Evolutionary conservation across 2,797 vertebrate genomes (phyloP), one percentile per base, ranked within the genome.

Genomic region (Galagoides demidoff): DNA sequence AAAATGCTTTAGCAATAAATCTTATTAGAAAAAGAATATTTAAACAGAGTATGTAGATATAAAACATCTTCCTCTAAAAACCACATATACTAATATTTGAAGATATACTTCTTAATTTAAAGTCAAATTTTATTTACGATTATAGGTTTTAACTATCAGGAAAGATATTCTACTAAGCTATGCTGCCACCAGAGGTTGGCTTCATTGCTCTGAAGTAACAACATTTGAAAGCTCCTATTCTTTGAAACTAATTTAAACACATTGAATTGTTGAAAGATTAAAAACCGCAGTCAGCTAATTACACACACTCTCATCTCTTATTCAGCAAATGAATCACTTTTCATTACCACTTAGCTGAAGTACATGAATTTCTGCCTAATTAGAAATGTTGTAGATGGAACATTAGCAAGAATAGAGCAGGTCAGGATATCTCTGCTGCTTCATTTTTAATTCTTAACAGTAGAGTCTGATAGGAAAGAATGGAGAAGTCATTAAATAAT

Each of bases 361-460:
- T 98, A 98, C 98, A 99, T 98, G 99, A 99, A 98, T 99, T 99
- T 98, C 98, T 98, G 98, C 98, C 98, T 99, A 99, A 99, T 99
- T 99, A 99, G 98, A 99, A 99, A 98, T 98, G 98, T 98, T 98
- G 98, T 98, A 98, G 98, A 99, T 98, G 98, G 98, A 98, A 98
- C 98, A 98, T 98, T 99, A 98, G 98, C 98, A 98, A 98, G 98
- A 98, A 98, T 97, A 96, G 98, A 98, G 97, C 85, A 61, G 98
- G 98, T 98, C 98, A 98, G 98, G 98, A 97, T 98, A 98, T 98
- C 98, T 98, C 98, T 97, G 98, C 98, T 98, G 97, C 98, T 99
- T 98, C 98, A 98, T 99, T 98, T 99, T 98, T 98, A 98, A 98
- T 98, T 98, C 98, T 97, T 98, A 98, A 98, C 98, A 74, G 98